phyloP scores from a whole-genome alignment of 1,140 invertebrate genomes.

The Pseudoatta argentina region DNA sequence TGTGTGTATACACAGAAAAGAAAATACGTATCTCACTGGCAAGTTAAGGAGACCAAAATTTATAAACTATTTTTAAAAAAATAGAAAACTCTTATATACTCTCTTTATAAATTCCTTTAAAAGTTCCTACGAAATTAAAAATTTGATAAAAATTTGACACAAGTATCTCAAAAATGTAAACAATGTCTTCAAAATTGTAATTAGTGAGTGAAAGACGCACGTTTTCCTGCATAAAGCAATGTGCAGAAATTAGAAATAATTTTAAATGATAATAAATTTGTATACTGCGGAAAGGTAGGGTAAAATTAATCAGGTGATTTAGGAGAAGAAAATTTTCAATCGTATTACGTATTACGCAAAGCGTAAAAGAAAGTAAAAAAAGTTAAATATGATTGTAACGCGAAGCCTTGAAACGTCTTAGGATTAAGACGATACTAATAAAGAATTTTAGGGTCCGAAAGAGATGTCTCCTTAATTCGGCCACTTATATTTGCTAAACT shows the following conservation, averaged over 20 bases:
- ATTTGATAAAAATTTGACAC: not conserved
- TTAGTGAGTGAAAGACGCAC: not conserved
- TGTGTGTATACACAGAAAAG: constrained; percentile 9
- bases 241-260: constrained; percentile 6
- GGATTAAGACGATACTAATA: not conserved
- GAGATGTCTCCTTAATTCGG: constrained; percentile 51
- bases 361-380: constrained; percentile 8
- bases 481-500: constrained; percentile 60
- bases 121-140: constrained; percentile 6
- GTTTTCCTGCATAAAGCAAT: not conserved
- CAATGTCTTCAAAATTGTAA: not conserved
- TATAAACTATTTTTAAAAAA: not conserved
- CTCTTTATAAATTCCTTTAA: constrained; percentile 8
- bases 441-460: constrained; percentile 10
- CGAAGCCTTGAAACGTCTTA: not conserved
- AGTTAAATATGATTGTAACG: constrained; percentile 2
- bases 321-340: not conserved
- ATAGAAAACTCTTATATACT: not conserved
- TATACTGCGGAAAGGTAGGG: not conserved
- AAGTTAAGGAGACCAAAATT: constrained; percentile 46
- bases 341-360: not conserved
- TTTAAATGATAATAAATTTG: constrained; percentile 24
- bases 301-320: not conserved
- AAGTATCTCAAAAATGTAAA: not conserved
- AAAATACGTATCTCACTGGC: constrained; percentile 41